A percentile compares a stretch with the other conserved stretches of the same genome.
phyloP scores from a whole-genome alignment of 2,113 vertebrate genomes.

The Cryptoleucopteryx plumbea region DNA sequence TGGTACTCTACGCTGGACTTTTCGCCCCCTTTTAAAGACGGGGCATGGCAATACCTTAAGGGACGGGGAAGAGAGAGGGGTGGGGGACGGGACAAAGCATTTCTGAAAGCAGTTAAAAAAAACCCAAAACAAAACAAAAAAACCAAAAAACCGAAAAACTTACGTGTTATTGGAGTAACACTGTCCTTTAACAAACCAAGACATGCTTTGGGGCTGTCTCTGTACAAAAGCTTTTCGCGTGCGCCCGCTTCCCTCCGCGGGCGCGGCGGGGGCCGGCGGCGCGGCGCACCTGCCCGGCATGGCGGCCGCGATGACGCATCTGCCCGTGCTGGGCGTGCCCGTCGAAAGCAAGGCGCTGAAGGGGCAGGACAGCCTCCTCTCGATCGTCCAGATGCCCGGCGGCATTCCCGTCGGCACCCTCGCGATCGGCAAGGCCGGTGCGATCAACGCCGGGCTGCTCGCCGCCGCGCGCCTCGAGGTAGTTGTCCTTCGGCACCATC shows the following conservation, averaged over 20 bases:
- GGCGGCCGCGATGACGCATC: no score
- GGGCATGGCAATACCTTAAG: slow-evolving; percentile 67
- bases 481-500: no score
- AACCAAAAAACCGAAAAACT: slow-evolving; percentile 78
- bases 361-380: no score
- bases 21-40: slow-evolving; percentile 68
- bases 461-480: no score
- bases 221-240: slow-evolving; percentile 74
- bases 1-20: slow-evolving; percentile 66
- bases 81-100: not conserved
- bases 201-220: slow-evolving; percentile 76
- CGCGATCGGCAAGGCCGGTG: no score
- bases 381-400: no score
- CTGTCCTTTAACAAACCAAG: slow-evolving; percentile 91
- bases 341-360: no score
- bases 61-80: not conserved
- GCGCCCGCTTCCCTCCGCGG: slow-evolving; percentile 47
- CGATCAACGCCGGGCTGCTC: no score
- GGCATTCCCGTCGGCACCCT: no score
- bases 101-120: slow-evolving; percentile 73
- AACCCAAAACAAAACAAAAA: not conserved
- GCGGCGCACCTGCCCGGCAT: no score
- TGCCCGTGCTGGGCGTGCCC: no score
- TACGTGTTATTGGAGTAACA: slow-evolving; percentile 98
- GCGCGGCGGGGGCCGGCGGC: not conserved